phyloP scores from a whole-genome alignment of 2,888 invertebrate genomes.

The Cancer borealis region DNA sequence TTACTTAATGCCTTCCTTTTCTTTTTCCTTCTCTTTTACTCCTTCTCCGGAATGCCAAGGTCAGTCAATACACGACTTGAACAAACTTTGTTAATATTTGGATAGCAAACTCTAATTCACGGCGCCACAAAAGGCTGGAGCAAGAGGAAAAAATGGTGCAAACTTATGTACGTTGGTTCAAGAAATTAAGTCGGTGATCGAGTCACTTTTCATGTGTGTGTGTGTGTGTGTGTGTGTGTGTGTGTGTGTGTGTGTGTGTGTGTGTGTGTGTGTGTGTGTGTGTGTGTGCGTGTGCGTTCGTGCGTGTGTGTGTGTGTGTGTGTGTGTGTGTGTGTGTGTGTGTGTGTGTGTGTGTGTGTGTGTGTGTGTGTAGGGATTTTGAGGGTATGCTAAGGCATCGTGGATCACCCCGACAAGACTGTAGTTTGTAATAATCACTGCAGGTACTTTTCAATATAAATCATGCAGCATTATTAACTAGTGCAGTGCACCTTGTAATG shows the following conservation, averaged over 20 bases:
- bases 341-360: background rate
- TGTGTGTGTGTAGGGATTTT: background rate
- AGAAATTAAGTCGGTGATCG: background rate
- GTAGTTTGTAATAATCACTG: too few species aligned
- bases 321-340: background rate
- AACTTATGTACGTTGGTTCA: constrained; percentile 8
- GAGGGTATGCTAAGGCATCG: too few species aligned
- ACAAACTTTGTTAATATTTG: background rate
- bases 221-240: background rate
- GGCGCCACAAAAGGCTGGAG: background rate
- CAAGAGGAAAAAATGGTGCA: background rate
- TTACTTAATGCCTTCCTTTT: background rate
- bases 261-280: background rate
- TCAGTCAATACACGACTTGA: background rate
- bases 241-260: background rate
- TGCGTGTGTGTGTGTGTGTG: background rate
- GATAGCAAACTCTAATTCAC: background rate
- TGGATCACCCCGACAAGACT: too few species aligned
- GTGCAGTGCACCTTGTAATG: background rate
- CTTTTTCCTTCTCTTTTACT: constrained; percentile 1
- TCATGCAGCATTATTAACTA: background rate
- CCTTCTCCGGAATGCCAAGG: background rate
- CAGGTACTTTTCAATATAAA: too few species aligned
- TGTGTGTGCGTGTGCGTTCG: background rate
- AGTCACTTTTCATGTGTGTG: background rate